Evolutionary conservation across 2,797 vertebrate genomes (phyloP).

Genomic region (Malurus splendens): DNA sequence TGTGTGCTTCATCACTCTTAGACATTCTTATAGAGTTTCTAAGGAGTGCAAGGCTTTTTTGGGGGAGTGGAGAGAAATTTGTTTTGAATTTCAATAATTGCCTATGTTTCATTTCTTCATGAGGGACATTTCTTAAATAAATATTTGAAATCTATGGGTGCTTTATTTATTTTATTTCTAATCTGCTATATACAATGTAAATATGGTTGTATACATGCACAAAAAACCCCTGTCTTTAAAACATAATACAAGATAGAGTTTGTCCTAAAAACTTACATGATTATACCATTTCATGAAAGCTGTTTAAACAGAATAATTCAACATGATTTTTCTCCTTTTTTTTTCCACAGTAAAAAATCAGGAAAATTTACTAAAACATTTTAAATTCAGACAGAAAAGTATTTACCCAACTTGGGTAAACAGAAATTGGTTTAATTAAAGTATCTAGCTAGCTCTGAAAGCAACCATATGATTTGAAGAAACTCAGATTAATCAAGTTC

Average conservation of each 20-base stretch:
- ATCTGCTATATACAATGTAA: background rate
- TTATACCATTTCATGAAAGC: background rate
- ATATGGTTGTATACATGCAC: background rate
- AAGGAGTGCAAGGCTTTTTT: background rate
- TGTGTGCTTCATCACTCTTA: background rate
- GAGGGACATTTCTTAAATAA: background rate
- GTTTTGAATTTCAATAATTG: background rate
- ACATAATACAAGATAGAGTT: background rate
- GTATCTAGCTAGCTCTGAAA: background rate
- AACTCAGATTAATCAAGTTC: background rate
- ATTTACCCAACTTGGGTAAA: background rate
- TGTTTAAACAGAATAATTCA: background rate
- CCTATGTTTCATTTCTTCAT: background rate
- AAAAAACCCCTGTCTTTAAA: background rate
- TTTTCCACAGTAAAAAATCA: background rate
- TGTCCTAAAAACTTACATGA: background rate
- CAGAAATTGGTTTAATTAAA: background rate
- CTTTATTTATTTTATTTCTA: background rate
- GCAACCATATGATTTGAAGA: background rate
- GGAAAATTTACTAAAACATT: background rate
- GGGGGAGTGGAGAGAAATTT: rapidly evolving
- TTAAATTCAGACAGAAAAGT: background rate
- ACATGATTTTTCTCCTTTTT: background rate
- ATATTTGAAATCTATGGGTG: background rate
- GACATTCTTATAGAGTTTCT: background rate